Evolutionary conservation across 1,140 invertebrate genomes (phyloP), one percentile per base, ranked within the genome.

Genomic region (Drosophila seguyi): DNA sequence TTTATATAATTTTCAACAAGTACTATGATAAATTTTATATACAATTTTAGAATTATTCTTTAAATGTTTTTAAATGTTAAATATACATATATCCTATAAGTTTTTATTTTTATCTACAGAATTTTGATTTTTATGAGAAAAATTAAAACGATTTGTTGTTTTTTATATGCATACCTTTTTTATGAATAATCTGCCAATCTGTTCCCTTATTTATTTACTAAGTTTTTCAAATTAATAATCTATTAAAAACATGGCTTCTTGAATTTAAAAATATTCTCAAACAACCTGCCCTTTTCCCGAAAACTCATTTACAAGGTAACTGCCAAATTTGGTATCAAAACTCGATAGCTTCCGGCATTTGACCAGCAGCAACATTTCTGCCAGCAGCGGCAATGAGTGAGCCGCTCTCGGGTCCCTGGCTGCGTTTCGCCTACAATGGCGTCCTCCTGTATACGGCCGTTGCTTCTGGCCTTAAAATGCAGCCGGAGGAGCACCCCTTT

Each of bases 351-450:
- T 13, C 0, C 44, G 31, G 34, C 31, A 56, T 31, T 65, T 66
- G 60, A 18, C 61, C 31, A 20, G 25, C 25, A 29, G 1, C 16
- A 27, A 16, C 16, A 5, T n/a, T 48, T 22, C 16, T n/a, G 11
- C n/a, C 27, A 25, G 39, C 25, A 34, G 42, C 36, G 38, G 61
- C 6, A 4, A 87, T 87, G 84, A 84, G 80, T 44, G 84, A 87
- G 29, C 80, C 80, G 20, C 20, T 80, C 4, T 85, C 85, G 10
- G 65, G 84, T 31, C 50, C 61, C 22, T 63, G 61, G 25, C 29
- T 61, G 6, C 86, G 85, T 13, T 66, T 81, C 10, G 11, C 75
- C 4, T 85, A 79, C 75, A 92, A 92, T 38, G 58, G 81, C 8
- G 48, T 91, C 13, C 53, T 92, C 1, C 59, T 86, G 6, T 39